A percentile compares a stretch with the other conserved stretches of the same genome.
phyloP scores from a whole-genome alignment of 1,140 invertebrate species.

The Aphelinus atriplicis region DNA sequence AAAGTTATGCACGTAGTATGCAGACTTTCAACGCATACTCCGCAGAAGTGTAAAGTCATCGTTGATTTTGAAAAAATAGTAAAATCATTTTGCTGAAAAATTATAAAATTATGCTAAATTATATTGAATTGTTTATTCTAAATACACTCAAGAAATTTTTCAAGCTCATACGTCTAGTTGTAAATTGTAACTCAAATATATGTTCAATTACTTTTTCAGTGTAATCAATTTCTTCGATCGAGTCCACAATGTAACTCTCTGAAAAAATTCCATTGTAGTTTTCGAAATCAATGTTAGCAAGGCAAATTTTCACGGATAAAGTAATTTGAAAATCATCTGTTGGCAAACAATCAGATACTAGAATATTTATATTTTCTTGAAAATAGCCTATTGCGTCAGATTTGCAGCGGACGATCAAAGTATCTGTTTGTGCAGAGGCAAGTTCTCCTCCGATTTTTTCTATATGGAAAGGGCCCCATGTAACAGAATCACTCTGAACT shows the following conservation, averaged over 20 bases:
- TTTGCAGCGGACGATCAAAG: not conserved
- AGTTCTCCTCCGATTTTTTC: slow-evolving; percentile 19
- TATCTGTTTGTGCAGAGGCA: not conserved
- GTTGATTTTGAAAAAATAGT: slow-evolving; percentile 6
- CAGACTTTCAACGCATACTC: slow-evolving; percentile 5
- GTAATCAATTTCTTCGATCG: slow-evolving; percentile 45
- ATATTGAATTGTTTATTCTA: not conserved
- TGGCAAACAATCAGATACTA: not conserved
- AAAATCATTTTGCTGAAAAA: not conserved
- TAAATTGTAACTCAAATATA: too few relatives aligned
- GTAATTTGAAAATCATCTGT: slow-evolving; percentile 34
- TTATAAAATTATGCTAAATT: not conserved
- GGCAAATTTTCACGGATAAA: slow-evolving; percentile 42
- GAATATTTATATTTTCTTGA: slow-evolving; percentile 33
- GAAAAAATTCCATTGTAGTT: slow-evolving; percentile 51
- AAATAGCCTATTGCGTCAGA: slow-evolving; percentile 20
- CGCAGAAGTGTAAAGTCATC: slow-evolving; percentile 6
- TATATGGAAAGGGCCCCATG: slow-evolving; percentile 9
- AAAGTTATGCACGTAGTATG: not conserved
- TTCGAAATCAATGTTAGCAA: slow-evolving; percentile 51
- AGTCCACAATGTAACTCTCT: slow-evolving; percentile 51
- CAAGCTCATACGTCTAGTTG: too few relatives aligned
- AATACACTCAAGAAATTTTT: too few relatives aligned
- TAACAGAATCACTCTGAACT: too few relatives aligned
- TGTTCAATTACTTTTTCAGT: slow-evolving; percentile 44